These are phyloP conservation scores for Neotoma lepida DNA, from an alignment of 2,113 vertebrate species.

Conservation along the genomic window DNA sequence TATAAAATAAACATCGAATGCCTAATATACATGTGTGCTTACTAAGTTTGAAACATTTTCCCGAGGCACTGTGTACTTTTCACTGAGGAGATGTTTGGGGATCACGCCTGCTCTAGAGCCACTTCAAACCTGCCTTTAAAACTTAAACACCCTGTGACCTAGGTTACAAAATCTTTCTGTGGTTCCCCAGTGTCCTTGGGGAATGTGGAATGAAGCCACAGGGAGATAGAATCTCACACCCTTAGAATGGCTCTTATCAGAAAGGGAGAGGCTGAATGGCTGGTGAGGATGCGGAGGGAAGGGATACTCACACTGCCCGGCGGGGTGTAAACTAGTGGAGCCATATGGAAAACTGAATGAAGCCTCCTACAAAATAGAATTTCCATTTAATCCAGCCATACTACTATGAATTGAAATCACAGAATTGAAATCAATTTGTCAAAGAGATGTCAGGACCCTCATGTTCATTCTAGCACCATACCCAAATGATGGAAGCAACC, in stretches of 20 bases:
- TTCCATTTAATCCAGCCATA: background rate
- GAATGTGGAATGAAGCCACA: background rate
- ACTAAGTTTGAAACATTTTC: constrained; percentile 18
- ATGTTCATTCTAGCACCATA: fast-evolving
- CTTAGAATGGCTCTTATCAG: background rate
- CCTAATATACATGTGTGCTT: constrained; percentile 31
- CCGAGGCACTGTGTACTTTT: background rate
- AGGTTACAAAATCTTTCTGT: background rate
- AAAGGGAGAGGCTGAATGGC: background rate
- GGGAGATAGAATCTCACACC: background rate
- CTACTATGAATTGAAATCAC: background rate
- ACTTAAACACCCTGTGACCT: background rate
- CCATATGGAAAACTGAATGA: background rate
- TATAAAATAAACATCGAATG: constrained; percentile 39
- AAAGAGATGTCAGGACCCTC: background rate
- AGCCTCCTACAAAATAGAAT: background rate
- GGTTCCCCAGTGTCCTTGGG: background rate
- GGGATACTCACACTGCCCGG: fast-evolving
- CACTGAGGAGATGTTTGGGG: background rate
- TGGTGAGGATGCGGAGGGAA: no score
- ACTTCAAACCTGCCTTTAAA: background rate
- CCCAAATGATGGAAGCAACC: background rate
- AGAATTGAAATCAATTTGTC: background rate
- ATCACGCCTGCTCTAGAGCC: background rate
- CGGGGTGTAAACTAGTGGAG: background rate